Evolutionary conservation across 2,888 invertebrate species (phyloP).

Genomic region (Heliconius aoede): DNA sequence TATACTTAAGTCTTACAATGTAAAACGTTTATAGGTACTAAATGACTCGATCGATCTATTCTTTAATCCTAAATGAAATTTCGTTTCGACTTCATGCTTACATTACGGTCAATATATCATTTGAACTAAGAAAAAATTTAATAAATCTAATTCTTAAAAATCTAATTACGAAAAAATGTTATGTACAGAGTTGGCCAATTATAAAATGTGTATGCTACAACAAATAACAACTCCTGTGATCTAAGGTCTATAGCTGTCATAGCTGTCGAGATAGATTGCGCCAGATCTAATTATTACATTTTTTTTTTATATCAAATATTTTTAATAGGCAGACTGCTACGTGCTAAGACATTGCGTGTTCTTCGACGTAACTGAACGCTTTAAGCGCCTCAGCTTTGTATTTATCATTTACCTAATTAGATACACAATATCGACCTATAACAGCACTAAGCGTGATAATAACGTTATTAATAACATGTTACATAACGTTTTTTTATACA

Average conservation of each 20-base stretch:
- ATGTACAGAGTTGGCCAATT: neutral
- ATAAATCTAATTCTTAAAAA: neutral
- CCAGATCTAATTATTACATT: too few relatives aligned
- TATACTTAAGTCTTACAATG: too few relatives aligned
- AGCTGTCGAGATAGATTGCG: neutral
- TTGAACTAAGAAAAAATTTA: neutral
- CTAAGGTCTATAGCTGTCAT: neutral
- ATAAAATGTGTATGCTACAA: neutral
- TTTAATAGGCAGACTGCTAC: too few relatives aligned
- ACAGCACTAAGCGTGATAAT: neutral
- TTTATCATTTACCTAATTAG: too few relatives aligned
- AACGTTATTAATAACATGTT: neutral
- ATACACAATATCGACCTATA: neutral
- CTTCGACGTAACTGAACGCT: too few relatives aligned
- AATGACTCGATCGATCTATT: too few relatives aligned
- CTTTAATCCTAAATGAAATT: too few relatives aligned
- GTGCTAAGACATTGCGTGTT: too few relatives aligned
- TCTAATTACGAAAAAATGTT: conserved; percentile 7
- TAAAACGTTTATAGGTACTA: too few relatives aligned
- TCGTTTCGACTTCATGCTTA: too few relatives aligned
- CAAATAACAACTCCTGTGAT: neutral
- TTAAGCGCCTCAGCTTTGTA: too few relatives aligned
- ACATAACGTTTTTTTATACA: neutral
- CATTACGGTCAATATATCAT: neutral
- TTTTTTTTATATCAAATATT: too few relatives aligned